Evolutionary conservation across 2,888 invertebrate genomes (phyloP), one percentile per base, ranked within the genome.

Genomic region (Sussaba pulchella): DNA sequence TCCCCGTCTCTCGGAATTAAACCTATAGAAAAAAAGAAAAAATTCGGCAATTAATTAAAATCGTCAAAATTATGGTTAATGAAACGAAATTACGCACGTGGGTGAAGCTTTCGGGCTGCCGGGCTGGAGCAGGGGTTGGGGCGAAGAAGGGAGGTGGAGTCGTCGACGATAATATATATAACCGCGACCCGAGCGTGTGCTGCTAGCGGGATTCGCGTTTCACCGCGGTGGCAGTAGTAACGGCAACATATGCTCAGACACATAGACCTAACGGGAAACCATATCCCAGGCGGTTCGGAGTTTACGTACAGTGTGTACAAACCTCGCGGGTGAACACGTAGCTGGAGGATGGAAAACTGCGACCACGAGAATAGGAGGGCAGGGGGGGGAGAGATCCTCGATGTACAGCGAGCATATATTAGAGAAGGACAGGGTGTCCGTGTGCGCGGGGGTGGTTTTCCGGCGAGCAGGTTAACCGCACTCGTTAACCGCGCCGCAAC

Each of bases 401-500:
- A 81, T 76, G 72, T 78, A 73, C 70, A 73, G 69, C 61, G 82
- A 78, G 89, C 89, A 90, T 88, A 88, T 91, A 91, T 90, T 88
- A 89, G 86, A 89, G 90, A 85, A 87, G 88, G 90, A 91, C 89
- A 90, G 89, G 87, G 86, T 84, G 89, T 5, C 31, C 4, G 31
- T 5, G 31, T 5, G 31, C 4, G 31, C 6, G 31, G 31, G 31
- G 31, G 31, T 31, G 31, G 89, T 90, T 91, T 91, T 90, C 91
- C 91, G 90, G 89, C 88, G 86, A 85, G 84, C 84, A 86, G 92
- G 92, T 92, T 90, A 92, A 91, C 92, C 92, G 88, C 92, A 88
- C 91, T 92, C 92, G 91, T 92, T 92, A 92, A 92, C 91, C 91
- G 90, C 86, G 88, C 90, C 90, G 87, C 90, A 91, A 90, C 90